Conservation (phyloP, 2,888 invertebrate genomes). For the Tetragnatha montana region DNA sequence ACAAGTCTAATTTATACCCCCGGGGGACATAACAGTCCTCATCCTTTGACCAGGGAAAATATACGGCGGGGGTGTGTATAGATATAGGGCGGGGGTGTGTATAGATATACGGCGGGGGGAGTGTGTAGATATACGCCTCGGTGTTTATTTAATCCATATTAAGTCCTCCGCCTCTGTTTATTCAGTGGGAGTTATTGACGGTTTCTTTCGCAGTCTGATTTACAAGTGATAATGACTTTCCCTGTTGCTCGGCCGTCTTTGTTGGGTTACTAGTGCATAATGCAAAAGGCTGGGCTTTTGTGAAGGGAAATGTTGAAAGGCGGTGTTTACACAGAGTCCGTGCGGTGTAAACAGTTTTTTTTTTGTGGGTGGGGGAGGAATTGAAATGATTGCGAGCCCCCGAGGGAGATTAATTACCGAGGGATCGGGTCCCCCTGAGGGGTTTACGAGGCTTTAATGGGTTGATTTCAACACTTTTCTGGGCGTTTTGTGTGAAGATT, state of each 20-base stretch:
- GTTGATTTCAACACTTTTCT: background rate
- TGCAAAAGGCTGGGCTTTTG: background rate
- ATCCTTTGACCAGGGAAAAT: background rate
- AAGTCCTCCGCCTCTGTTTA: background rate
- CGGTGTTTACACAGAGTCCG: background rate
- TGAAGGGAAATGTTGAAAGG: background rate
- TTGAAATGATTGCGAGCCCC: background rate
- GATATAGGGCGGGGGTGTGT: background rate
- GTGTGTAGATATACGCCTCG: background rate
- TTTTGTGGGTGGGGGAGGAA: background rate
- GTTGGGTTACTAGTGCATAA: background rate
- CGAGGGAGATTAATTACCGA: background rate
- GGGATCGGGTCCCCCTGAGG: background rate
- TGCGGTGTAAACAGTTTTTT: background rate
- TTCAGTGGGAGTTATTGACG: background rate
- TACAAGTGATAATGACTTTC: background rate
- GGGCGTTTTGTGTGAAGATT: too few species aligned
- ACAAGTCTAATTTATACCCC: background rate
- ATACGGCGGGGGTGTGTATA: background rate
- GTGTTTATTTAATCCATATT: constrained; percentile 1
- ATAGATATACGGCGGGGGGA: background rate
- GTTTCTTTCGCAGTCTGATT: background rate
- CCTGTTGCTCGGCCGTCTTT: background rate
- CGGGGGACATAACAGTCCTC: background rate
- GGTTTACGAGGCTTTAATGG: background rate